Conservation (phyloP, 1,140 invertebrate species). For the Tetragnatha versicolor region DNA sequence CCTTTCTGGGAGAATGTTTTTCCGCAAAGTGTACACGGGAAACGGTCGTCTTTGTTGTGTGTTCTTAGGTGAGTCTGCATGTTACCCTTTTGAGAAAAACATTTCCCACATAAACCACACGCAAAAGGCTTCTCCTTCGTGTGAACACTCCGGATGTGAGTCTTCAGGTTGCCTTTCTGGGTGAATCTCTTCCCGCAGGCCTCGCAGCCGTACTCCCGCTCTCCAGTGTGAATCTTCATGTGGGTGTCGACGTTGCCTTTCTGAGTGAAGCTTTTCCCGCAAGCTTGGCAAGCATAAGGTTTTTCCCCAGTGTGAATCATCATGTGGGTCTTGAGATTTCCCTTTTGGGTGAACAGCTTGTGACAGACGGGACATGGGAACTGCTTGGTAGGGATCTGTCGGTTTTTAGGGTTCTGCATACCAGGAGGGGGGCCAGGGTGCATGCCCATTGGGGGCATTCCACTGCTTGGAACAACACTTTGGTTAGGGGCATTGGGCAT, state of each 20-base stretch:
- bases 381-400: constrained; percentile 58
- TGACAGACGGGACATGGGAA: constrained; percentile 58
- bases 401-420: constrained; percentile 30
- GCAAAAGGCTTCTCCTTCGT: constrained; percentile 68
- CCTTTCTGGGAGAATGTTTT: constrained; percentile 72
- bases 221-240: constrained; percentile 65
- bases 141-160: constrained; percentile 94
- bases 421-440: constrained; percentile 22
- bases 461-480: constrained; percentile 30
- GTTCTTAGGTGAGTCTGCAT: constrained; percentile 98
- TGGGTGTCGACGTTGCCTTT: constrained; percentile 65
- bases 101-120: constrained; percentile 60
- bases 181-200: constrained; percentile 65
- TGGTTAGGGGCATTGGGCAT: constrained; percentile 27
- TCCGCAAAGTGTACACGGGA: constrained; percentile 58
- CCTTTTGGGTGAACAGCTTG: constrained; percentile 58
- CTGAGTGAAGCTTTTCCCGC: constrained; percentile 68
- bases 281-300: constrained; percentile 68
- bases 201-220: constrained; percentile 64
- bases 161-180: constrained; percentile 73
- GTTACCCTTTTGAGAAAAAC: constrained; percentile 63
- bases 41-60: constrained; percentile 73
- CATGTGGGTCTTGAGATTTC: constrained; percentile 66
- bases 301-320: constrained; percentile 68
- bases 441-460: constrained; percentile 29